Base-by-base conservation (phyloP, 2,888 invertebrate species). In the Steinernema scapterisci region DNA sequence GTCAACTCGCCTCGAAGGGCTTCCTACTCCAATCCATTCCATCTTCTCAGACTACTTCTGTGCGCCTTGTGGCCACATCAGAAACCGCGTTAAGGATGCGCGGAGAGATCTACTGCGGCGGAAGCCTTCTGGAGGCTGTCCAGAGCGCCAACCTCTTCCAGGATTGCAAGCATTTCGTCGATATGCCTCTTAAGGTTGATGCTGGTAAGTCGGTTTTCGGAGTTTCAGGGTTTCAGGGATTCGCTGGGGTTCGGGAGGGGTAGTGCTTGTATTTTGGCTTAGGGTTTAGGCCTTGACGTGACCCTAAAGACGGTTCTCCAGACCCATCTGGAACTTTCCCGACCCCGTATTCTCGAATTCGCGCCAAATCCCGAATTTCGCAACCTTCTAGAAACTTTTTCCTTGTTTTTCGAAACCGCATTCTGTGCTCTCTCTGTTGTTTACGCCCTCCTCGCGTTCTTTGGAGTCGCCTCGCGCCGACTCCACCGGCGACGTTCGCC, bases 161-260 rank as follows among this genome's bases (percentile, higher is more conserved):
- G n/a, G 94, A 94, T 88, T 93, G 93, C 52, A 94, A 94, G 88
- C 92, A 92, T 0, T 94, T 94, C 88, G 94, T 94, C 25, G 94
- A 94, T 87, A 91, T 92, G 89, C 91, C 91, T 78, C 90, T 93
- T 88, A 91, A 90, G 73, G 85, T 89, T 45, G 89, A 91, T 70
- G 91, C 91, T 77, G 90, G 91, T 88, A 11, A 71, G 78, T 75
- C 38, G 38, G 9, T 9, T 38, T 38, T 38, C 38, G 3, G 9
- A 31, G 5, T 21, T 76, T 21, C 27, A 38, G 38, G 3, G 3
- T 38, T 38, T 38, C 3, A 38, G 9, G 9, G 3, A 3, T 38
- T 38, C 3, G 38, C 38, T 38, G 9, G n/a, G n/a, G n/a, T n/a
- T 38, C 3, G 38, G 38, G 9, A 38, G 3, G 38, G 3, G 38